Evolutionary conservation across 2,797 vertebrate genomes (phyloP).

Genomic region (Melanotaenia trifasciata): DNA sequence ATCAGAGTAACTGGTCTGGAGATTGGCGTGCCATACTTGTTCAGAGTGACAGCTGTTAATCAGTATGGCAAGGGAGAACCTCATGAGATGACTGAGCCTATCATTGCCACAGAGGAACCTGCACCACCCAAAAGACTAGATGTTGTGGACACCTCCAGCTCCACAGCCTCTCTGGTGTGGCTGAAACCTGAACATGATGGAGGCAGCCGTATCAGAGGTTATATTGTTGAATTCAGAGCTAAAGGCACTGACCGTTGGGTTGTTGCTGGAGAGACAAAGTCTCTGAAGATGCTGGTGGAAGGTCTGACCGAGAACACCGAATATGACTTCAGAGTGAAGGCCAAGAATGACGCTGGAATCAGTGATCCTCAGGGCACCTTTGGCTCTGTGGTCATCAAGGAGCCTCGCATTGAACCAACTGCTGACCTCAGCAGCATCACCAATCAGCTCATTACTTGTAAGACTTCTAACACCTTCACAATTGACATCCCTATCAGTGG

Average conservation of each 20-base stretch:
- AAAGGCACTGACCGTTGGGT: constrained; percentile 92
- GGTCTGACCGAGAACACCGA: constrained; percentile 93
- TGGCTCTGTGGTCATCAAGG: constrained; percentile 94
- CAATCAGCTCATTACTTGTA: constrained; percentile 96
- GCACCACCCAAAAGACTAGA: constrained; percentile 96
- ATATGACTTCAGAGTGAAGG: constrained; percentile 96
- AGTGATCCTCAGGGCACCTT: constrained; percentile 94
- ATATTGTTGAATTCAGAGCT: constrained; percentile 93
- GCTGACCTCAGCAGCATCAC: constrained; percentile 97
- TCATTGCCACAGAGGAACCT: constrained; percentile 96
- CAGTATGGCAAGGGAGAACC: constrained; percentile 95
- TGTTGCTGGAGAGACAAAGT: constrained; percentile 90
- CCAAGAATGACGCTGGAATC: constrained; percentile 94
- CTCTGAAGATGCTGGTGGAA: constrained; percentile 91
- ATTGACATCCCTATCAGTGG: constrained; percentile 97
- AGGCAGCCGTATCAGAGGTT: constrained; percentile 93
- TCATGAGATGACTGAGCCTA: constrained; percentile 92
- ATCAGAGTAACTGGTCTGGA: constrained; percentile 89
- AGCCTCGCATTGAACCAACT: constrained; percentile 96
- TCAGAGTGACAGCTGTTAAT: constrained; percentile 94
- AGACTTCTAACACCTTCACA: constrained; percentile 90
- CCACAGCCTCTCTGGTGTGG: constrained; percentile 94
- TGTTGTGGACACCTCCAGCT: constrained; percentile 92
- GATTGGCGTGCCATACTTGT: constrained; percentile 90
- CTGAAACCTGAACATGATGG: constrained; percentile 98